phyloP scores from a whole-genome alignment of 1,140 invertebrate genomes.

The Pectinophora gossypiella region DNA sequence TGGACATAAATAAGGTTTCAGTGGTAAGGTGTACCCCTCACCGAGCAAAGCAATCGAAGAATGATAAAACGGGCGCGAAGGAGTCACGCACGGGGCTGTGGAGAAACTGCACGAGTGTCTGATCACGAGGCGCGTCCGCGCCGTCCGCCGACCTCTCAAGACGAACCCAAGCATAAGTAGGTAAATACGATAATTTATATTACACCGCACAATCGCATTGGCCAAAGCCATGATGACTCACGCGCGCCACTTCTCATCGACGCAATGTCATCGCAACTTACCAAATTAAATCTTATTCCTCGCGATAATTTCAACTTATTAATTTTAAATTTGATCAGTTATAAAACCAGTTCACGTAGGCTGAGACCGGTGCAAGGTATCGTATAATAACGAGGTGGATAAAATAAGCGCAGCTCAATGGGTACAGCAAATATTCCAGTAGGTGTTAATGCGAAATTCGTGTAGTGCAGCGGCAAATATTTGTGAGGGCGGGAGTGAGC shows the following conservation, averaged over 20 bases:
- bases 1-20: not conserved
- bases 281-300: not conserved
- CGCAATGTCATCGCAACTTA: not conserved
- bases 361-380: not conserved
- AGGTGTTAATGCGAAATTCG: conserved; percentile 38
- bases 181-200: too few relatives aligned
- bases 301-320: too few relatives aligned
- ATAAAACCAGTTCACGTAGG: not conserved
- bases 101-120: conserved; percentile 11
- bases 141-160: conserved; percentile 13
- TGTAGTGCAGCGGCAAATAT: conserved; percentile 29
- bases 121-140: conserved; percentile 16
- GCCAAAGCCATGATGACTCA: too few relatives aligned
- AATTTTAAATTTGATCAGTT: not conserved
- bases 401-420: conserved; percentile 22
- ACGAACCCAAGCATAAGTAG: conserved; percentile 3
- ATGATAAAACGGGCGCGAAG: conserved; percentile 25
- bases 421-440: conserved; percentile 20
- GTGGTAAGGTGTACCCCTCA: not conserved
- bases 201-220: too few relatives aligned
- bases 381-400: not conserved
- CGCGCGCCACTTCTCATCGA: not conserved
- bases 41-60: not conserved
- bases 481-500: conserved; percentile 23
- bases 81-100: conserved; percentile 1